phyloP scores from a whole-genome alignment of 2,797 vertebrate species.

The Morelia viridis region DNA sequence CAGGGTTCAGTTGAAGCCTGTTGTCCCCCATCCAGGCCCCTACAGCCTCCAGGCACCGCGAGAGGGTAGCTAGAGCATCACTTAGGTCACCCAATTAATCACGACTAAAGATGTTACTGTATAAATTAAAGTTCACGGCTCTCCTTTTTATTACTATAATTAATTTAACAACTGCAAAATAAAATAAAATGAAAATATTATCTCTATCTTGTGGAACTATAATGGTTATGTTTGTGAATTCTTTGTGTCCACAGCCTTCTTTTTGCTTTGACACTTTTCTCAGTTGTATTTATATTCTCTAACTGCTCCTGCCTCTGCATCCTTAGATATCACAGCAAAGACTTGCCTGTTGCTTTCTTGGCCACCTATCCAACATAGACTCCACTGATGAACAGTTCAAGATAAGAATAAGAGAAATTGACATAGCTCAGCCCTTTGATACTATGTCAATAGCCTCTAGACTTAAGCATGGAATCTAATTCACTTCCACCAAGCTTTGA shows the following conservation, averaged over 20 bases:
- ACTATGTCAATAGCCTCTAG: slow-evolving; percentile 56
- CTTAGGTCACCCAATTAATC: neutral
- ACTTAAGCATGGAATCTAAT: slow-evolving; percentile 51
- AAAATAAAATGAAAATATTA: slow-evolving; percentile 28
- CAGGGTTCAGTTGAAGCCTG: too few relatives aligned
- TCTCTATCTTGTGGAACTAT: slow-evolving; percentile 28
- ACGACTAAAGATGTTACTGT: neutral
- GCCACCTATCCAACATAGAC: slow-evolving; percentile 48
- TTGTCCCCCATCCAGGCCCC: too few relatives aligned
- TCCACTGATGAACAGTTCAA: slow-evolving; percentile 51
- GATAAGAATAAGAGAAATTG: slow-evolving; percentile 60
- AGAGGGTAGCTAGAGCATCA: too few relatives aligned
- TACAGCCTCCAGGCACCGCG: too few relatives aligned
- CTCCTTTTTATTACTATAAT: neutral
- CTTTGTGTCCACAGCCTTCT: neutral
- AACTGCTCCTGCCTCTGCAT: slow-evolving; percentile 57
- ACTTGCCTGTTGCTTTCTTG: slow-evolving; percentile 53
- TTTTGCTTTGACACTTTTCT: slow-evolving; percentile 41
- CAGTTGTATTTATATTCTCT: slow-evolving; percentile 54
- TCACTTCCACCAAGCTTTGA: slow-evolving; percentile 61
- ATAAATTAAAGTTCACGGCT: neutral
- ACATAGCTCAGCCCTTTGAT: slow-evolving; percentile 54
- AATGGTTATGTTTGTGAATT: slow-evolving; percentile 44
- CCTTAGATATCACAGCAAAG: slow-evolving; percentile 50
- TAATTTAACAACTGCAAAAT: slow-evolving; percentile 2